Percentiles rank a stretch among this genome's conserved stretches.
These are phyloP conservation scores for Myopa tessellatipennis DNA, from an alignment of 2,888 invertebrate species.

Conservation along the genomic window DNA sequence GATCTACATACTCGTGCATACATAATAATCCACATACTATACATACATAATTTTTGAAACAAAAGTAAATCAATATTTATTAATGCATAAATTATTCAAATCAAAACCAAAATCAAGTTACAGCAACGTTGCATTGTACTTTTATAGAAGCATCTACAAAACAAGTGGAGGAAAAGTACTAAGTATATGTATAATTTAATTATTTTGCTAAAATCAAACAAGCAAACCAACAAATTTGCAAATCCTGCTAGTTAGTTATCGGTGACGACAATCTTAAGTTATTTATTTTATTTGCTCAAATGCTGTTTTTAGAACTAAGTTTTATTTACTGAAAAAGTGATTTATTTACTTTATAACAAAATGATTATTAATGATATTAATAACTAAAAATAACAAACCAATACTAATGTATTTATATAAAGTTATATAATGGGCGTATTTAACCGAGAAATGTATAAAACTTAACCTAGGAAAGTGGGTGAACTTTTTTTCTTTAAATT, in stretches of 20 bases:
- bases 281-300: slow-evolving; percentile 34
- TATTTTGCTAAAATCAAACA: slow-evolving; percentile 32
- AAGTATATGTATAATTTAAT: background rate
- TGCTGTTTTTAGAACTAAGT: slow-evolving; percentile 33
- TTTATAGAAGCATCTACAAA: slow-evolving; percentile 28
- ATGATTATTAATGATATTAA: slow-evolving; percentile 46
- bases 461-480: background rate
- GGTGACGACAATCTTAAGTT: background rate
- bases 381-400: slow-evolving; percentile 47
- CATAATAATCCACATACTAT: background rate
- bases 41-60: background rate
- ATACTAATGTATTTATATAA: slow-evolving; percentile 33
- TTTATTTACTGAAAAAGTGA: slow-evolving; percentile 42
- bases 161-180: background rate
- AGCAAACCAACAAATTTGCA: slow-evolving; percentile 19
- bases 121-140: slow-evolving; percentile 28
- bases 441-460: slow-evolving; percentile 22
- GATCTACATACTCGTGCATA: slow-evolving; percentile 28
- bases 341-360: slow-evolving; percentile 1
- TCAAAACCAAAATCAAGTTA: slow-evolving; percentile 2
- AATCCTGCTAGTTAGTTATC: slow-evolving; percentile 25
- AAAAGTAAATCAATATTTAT: slow-evolving; percentile 53
- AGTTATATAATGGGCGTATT: slow-evolving; percentile 40
- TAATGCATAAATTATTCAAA: slow-evolving; percentile 44
- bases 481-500: background rate